Conservation (phyloP, 2,888 invertebrate genomes). For the Dermolepida albohirtum region DNA sequence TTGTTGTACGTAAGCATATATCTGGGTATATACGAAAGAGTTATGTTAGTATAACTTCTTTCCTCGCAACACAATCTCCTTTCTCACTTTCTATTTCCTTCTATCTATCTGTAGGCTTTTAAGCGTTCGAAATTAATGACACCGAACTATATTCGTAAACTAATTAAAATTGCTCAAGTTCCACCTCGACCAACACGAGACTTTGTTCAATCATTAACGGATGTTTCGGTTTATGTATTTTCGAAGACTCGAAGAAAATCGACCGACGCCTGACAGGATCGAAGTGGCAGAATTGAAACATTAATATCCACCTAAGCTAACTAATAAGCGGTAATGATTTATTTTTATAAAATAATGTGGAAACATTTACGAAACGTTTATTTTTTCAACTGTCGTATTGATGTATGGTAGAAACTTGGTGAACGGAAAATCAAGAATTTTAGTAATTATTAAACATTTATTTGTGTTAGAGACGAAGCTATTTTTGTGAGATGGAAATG, state of each 20-base stretch:
- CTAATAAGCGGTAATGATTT: too few relatives aligned
- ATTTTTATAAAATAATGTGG: too few relatives aligned
- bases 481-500: too few relatives aligned
- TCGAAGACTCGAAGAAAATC: slow-evolving; percentile 7
- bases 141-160: slow-evolving; percentile 50
- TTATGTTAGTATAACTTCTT: not conserved
- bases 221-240: slow-evolving; percentile 29
- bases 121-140: slow-evolving; percentile 51
- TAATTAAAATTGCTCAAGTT: slow-evolving; percentile 51
- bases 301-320: too few relatives aligned
- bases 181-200: slow-evolving; percentile 21
- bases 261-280: not conserved
- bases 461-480: too few relatives aligned
- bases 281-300: slow-evolving; percentile 13
- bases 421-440: too few relatives aligned
- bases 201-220: slow-evolving; percentile 30
- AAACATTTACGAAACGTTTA: too few relatives aligned
- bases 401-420: too few relatives aligned
- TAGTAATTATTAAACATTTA: too few relatives aligned
- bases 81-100: slow-evolving; percentile 3
- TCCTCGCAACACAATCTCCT: slow-evolving; percentile 6
- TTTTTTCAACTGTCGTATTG: too few relatives aligned
- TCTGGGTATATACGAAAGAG: too few relatives aligned
- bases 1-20: not conserved
- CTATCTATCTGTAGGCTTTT: slow-evolving; percentile 41